A percentile compares a stretch with the other conserved stretches of the same genome.
Conservation (phyloP, 2,113 vertebrate genomes). For the Mobula hypostoma region DNA sequence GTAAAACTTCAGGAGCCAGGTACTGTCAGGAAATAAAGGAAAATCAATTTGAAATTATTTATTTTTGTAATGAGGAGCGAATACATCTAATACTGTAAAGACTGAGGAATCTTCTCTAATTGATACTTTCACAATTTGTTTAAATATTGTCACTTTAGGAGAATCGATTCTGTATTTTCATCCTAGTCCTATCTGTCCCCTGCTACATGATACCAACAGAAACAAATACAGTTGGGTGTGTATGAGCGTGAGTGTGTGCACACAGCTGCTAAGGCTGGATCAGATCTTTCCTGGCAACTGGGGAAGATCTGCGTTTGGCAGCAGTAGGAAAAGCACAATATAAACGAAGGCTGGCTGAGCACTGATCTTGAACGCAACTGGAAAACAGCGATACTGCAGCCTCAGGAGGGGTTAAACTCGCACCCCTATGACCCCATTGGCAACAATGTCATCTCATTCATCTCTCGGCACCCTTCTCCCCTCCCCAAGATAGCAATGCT, state of each 20-base stretch:
- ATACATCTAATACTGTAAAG: not conserved
- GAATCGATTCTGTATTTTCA: not conserved
- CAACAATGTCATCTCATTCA: not conserved
- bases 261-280: not conserved
- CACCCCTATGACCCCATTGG: not conserved
- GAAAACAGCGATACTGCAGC: not conserved
- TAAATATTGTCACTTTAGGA: not conserved
- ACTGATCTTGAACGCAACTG: not conserved
- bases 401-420: not conserved
- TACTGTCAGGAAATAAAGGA: constrained; percentile 62
- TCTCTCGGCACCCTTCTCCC: not conserved
- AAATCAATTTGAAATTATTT: not conserved
- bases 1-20: constrained; percentile 91
- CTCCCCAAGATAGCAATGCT: not conserved
- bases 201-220: not conserved
- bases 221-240: not conserved
- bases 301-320: not conserved
- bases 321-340: not conserved
- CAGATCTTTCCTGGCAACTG: not conserved
- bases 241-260: not conserved
- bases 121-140: not conserved
- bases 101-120: not conserved
- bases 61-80: not conserved
- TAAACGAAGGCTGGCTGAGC: not conserved
- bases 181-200: not conserved